These are phyloP conservation scores for Apantesis nais DNA, from an alignment of 2,888 invertebrate species.

Conservation along the genomic window DNA sequence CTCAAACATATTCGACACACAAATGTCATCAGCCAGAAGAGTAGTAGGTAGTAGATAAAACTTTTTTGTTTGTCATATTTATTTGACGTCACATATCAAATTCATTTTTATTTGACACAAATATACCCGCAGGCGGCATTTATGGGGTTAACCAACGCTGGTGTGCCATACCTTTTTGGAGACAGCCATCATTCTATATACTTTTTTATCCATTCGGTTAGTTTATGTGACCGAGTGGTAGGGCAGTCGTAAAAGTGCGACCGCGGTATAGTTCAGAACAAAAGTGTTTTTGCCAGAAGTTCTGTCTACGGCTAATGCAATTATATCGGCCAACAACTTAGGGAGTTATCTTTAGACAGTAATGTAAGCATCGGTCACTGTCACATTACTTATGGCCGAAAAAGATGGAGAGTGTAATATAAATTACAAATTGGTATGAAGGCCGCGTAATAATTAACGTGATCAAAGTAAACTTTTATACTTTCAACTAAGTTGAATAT, in stretches of 20 bases:
- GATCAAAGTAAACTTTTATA: slow-evolving; percentile 28
- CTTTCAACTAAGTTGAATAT: neutral
- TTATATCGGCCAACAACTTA: slow-evolving; percentile 20
- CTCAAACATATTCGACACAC: slow-evolving; percentile 11
- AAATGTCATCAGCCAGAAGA: slow-evolving; percentile 25
- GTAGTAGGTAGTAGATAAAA: slow-evolving; percentile 31
- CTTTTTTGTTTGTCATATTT: slow-evolving; percentile 39
- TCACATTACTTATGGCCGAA: slow-evolving; percentile 6
- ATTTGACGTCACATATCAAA: slow-evolving; percentile 43
- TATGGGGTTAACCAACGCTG: slow-evolving; percentile 43
- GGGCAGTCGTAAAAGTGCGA: slow-evolving; percentile 33
- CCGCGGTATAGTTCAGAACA: slow-evolving; percentile 19
- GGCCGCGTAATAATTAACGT: slow-evolving; percentile 32
- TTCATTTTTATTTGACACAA: slow-evolving; percentile 50
- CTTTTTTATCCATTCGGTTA: slow-evolving; percentile 16
- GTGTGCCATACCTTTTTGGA: slow-evolving; percentile 34
- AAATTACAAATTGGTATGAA: slow-evolving; percentile 15
- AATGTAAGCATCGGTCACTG: slow-evolving; percentile 15
- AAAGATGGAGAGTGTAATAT: slow-evolving; percentile 11
- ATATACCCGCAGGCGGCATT: slow-evolving; percentile 39
- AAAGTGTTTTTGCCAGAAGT: slow-evolving; percentile 20
- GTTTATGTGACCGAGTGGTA: slow-evolving; percentile 26
- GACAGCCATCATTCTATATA: slow-evolving; percentile 17
- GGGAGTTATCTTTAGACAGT: neutral
- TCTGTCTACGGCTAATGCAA: slow-evolving; percentile 18